Conservation (phyloP, 2,797 vertebrate species). For the Bufotes viridis region DNA sequence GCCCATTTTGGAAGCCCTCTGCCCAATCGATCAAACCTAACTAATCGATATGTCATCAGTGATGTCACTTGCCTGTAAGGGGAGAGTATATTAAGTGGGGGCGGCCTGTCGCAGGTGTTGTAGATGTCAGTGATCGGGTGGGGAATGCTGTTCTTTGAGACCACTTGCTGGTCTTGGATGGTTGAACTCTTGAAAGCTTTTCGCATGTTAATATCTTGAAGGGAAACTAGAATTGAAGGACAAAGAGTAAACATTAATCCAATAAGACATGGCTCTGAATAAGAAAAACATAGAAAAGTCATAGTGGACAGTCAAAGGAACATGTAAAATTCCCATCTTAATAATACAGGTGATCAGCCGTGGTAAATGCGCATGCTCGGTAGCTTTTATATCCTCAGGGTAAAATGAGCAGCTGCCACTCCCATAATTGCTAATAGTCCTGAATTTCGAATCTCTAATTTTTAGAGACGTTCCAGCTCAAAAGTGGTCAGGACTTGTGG, state of each 20-base stretch:
- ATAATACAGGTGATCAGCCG: no score
- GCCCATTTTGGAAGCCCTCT: no score
- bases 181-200: constrained; percentile 98
- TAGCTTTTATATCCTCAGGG: no score
- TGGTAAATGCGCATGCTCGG: no score
- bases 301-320: background rate
- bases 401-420: no score
- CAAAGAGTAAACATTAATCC: background rate
- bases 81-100: constrained; percentile 92
- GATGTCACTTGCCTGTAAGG: constrained; percentile 82
- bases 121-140: constrained; percentile 92
- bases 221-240: constrained; percentile 82
- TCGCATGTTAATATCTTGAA: constrained; percentile 99
- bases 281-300: background rate
- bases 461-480: no score
- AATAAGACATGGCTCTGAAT: background rate
- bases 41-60: background rate
- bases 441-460: no score
- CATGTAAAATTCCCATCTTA: no score
- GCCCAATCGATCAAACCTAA: background rate
- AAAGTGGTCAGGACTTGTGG: no score
- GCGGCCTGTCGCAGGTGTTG: constrained; percentile 92
- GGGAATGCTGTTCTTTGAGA: constrained; percentile 94
- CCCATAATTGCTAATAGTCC: no score
- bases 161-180: constrained; percentile 96